phyloP scores from a whole-genome alignment of 1,140 invertebrate genomes.

The Holcopasites calliopsidis region DNA sequence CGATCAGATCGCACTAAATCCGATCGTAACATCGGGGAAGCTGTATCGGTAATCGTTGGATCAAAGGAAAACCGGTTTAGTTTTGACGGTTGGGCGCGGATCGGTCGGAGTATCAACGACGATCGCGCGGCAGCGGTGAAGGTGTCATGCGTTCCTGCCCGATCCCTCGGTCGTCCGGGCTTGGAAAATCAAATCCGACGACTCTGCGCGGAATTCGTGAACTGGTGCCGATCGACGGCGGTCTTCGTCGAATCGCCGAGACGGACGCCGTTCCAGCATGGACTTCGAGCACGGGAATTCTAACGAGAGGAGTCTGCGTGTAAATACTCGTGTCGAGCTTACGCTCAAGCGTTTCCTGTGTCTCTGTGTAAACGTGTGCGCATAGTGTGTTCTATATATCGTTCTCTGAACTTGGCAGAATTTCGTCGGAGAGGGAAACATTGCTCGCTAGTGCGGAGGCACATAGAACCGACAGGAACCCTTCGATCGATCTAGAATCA shows the following conservation, averaged over 20 bases:
- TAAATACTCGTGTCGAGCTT: constrained; percentile 63
- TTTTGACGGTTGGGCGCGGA: background rate
- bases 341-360: constrained; percentile 34
- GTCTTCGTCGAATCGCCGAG: constrained; percentile 15
- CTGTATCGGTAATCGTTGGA: background rate
- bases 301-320: constrained; percentile 69
- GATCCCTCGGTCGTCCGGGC: constrained; percentile 26
- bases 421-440: constrained; percentile 73
- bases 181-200: constrained; percentile 28
- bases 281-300: constrained; percentile 48
- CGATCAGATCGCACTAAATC: background rate
- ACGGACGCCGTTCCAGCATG: constrained; percentile 47
- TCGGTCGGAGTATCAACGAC: constrained; percentile 54
- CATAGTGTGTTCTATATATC: constrained; percentile 35
- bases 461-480: constrained; percentile 62
- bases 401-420: constrained; percentile 61
- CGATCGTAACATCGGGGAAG: background rate
- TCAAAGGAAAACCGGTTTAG: background rate
- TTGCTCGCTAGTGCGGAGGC: constrained; percentile 65
- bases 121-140: constrained; percentile 8
- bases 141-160: background rate
- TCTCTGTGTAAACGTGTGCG: constrained; percentile 23
- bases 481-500: constrained; percentile 51
- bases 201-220: background rate
- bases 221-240: constrained; percentile 4